Evolutionary conservation across 1,140 invertebrate genomes (phyloP).

Genomic region (Cryptotermes secundus): DNA sequence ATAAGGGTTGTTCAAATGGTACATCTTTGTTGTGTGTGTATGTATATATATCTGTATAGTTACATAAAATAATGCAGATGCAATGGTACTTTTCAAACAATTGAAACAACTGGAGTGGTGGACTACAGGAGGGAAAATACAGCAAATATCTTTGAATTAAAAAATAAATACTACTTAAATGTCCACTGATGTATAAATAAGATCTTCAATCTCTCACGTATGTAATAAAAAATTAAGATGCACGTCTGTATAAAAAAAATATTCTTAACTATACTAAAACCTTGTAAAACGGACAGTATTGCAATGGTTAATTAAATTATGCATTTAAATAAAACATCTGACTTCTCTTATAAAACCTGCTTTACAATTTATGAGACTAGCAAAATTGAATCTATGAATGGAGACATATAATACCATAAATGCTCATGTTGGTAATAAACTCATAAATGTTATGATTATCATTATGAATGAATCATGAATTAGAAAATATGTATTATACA

Average conservation of each 20-base stretch:
- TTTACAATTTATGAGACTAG: background rate
- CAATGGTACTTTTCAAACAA: conserved; percentile 10
- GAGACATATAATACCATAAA: background rate
- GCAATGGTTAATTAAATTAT: background rate
- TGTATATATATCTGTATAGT: background rate
- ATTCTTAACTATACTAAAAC: background rate
- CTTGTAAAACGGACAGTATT: background rate
- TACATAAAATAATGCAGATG: background rate
- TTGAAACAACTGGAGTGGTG: background rate
- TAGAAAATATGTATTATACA: background rate
- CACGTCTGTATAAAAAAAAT: background rate
- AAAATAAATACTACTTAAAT: conserved; percentile 3
- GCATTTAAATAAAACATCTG: conserved; percentile 1
- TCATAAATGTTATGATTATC: background rate
- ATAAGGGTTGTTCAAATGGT: background rate
- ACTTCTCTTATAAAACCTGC: background rate
- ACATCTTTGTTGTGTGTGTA: background rate
- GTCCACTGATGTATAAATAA: background rate
- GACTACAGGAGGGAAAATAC: background rate
- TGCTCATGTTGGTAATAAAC: background rate
- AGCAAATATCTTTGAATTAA: background rate
- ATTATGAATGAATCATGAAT: background rate
- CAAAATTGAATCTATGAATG: background rate
- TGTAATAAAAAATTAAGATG: background rate
- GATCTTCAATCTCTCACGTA: background rate